These are phyloP conservation scores for Hydractinia echinata DNA, from an alignment of 30 jellyfish, hydroid and myxozoan genomes.

Conservation along the genomic window DNA sequence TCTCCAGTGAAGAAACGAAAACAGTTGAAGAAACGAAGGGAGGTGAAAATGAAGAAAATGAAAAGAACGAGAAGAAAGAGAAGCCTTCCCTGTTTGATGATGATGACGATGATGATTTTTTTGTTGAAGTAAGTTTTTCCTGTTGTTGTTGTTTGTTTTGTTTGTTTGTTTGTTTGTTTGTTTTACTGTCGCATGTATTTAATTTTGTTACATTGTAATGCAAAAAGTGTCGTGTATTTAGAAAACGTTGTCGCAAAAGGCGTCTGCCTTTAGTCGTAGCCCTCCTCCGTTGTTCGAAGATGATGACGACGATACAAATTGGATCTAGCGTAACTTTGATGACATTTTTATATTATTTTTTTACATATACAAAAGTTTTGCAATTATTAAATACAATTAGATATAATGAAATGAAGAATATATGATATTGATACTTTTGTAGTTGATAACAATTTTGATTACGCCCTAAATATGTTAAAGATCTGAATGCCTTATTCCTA, in stretches of 20 bases:
- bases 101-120: conserved; percentile 9
- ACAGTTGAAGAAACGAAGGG: conserved; percentile 13
- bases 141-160: background rate
- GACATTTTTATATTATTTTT: no score
- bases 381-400: no score
- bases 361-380: no score
- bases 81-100: conserved; percentile 14
- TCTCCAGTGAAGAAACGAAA: background rate
- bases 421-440: no score
- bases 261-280: conserved; percentile 71
- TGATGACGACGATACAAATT: conserved; percentile 77
- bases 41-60: background rate
- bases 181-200: background rate
- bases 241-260: background rate
- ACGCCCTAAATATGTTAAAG: no score
- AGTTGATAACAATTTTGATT: no score
- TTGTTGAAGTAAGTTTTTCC: background rate
- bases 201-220: no score
- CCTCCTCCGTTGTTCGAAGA: conserved; percentile 89
- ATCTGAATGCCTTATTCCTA: no score
- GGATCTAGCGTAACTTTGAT: conserved; percentile 25
- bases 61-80: background rate
- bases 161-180: background rate
- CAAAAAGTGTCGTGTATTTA: no score
- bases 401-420: no score